Evolutionary conservation across 2,888 invertebrate genomes (phyloP).

Genomic region (Phaedon cochleariae): DNA sequence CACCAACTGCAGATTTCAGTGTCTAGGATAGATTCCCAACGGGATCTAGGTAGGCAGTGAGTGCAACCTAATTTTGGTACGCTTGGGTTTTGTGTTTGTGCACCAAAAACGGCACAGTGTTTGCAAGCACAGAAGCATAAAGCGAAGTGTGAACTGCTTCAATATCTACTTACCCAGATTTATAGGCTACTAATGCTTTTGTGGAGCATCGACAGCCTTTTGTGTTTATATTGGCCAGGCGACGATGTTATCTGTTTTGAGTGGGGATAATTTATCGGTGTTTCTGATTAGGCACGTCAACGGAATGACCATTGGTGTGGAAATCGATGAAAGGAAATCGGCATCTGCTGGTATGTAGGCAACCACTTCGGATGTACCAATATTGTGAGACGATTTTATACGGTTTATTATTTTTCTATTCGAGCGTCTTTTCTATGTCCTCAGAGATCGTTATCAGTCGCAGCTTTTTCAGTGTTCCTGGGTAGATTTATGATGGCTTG

Average conservation of each 20-base stretch:
- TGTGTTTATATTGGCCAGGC: conserved; percentile 61
- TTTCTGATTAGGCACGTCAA: conserved; percentile 56
- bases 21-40: conserved; percentile 13
- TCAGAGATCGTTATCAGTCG: neutral
- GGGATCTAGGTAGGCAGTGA: conserved; percentile 59
- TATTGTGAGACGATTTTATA: conserved; percentile 37
- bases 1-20: conserved; percentile 50
- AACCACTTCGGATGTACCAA: conserved; percentile 37
- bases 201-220: conserved; percentile 58
- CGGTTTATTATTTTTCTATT: conserved; percentile 43
- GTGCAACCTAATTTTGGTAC: conserved; percentile 39
- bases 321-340: conserved; percentile 54
- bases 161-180: conserved; percentile 57
- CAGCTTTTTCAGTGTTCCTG: neutral
- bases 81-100: conserved; percentile 55
- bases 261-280: conserved; percentile 52
- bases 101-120: conserved; percentile 54
- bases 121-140: conserved; percentile 53
- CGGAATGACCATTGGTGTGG: conserved; percentile 54
- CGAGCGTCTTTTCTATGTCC: neutral
- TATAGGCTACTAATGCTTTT: conserved; percentile 61
- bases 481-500: neutral
- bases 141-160: conserved; percentile 54
- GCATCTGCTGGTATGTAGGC: conserved; percentile 56
- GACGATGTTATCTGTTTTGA: conserved; percentile 57